Conservation (phyloP, 2,113 vertebrate genomes). For the Scortum barcoo region DNA sequence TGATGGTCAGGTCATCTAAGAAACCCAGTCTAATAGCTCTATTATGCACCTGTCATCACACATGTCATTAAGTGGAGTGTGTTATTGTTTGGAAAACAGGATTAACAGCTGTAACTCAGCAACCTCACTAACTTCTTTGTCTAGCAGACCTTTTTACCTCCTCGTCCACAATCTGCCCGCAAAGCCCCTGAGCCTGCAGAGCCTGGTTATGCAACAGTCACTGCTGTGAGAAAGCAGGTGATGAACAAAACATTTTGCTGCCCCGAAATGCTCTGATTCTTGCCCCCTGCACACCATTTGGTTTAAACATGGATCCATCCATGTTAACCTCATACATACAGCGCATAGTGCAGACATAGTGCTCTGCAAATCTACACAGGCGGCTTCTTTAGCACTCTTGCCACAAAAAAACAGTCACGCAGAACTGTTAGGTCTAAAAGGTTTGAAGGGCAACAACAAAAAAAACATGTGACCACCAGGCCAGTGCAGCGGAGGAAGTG, state of each 20-base stretch:
- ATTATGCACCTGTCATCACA: neutral
- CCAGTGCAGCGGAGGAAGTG: slow-evolving; percentile 66
- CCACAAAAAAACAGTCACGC: slow-evolving; percentile 19
- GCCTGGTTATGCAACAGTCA: slow-evolving; percentile 39
- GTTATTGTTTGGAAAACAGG: slow-evolving; percentile 30
- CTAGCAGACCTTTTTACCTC: slow-evolving; percentile 23
- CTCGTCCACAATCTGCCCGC: neutral
- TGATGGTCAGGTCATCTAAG: neutral
- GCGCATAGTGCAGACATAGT: neutral
- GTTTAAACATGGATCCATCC: neutral
- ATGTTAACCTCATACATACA: neutral
- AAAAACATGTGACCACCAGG: slow-evolving; percentile 24
- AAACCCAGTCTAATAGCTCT: slow-evolving; percentile 5
- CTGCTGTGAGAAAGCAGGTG: slow-evolving; percentile 25
- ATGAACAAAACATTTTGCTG: neutral
- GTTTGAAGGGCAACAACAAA: slow-evolving; percentile 24
- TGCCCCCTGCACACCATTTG: neutral
- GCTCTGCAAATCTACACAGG: neutral
- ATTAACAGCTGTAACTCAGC: slow-evolving; percentile 40
- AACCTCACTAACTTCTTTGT: slow-evolving; percentile 42
- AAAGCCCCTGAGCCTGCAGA: slow-evolving; percentile 20
- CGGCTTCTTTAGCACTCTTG: slow-evolving; percentile 3
- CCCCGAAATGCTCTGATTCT: neutral
- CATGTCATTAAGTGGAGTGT: neutral
- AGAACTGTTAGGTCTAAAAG: neutral